A percentile compares a stretch with the other conserved stretches of the same genome.
Evolutionary conservation across 2,113 vertebrate species (phyloP).

Genomic region (Alexandromys fortis): DNA sequence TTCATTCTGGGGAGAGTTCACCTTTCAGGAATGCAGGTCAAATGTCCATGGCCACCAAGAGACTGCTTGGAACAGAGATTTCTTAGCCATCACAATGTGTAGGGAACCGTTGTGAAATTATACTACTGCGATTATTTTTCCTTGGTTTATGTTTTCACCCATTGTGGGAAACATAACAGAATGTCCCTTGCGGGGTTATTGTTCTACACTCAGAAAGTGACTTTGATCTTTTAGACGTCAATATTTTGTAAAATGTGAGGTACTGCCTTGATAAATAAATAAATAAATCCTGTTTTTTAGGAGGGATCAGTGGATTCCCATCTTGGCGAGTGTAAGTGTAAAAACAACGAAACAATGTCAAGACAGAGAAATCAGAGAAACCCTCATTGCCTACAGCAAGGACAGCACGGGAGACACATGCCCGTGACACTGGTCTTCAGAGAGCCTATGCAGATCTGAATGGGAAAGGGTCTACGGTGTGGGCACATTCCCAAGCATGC

Average conservation of each 20-base stretch:
- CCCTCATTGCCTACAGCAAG: not conserved
- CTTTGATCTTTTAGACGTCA: not conserved
- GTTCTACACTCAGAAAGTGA: not conserved
- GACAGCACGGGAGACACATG: not conserved
- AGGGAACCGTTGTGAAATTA: not conserved
- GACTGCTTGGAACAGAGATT: not conserved
- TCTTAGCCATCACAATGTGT: not conserved
- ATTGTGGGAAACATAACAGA: not conserved
- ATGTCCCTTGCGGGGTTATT: not conserved
- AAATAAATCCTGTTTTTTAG: not conserved
- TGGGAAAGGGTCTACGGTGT: not conserved
- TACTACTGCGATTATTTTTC: not conserved
- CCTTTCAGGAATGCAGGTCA: not conserved
- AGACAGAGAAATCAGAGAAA: not conserved
- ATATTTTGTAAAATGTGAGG: not conserved
- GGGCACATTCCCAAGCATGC: not conserved
- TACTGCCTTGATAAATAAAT: not conserved
- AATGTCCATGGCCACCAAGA: not conserved
- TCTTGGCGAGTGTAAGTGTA: not conserved
- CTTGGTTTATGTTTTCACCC: not conserved
- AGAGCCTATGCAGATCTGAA: not conserved
- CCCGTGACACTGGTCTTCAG: not conserved
- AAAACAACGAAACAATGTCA: not conserved
- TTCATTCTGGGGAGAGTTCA: not conserved
- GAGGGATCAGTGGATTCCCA: not conserved